phyloP scores from a whole-genome alignment of 2,888 invertebrate species.

The Orchestes rusci region DNA sequence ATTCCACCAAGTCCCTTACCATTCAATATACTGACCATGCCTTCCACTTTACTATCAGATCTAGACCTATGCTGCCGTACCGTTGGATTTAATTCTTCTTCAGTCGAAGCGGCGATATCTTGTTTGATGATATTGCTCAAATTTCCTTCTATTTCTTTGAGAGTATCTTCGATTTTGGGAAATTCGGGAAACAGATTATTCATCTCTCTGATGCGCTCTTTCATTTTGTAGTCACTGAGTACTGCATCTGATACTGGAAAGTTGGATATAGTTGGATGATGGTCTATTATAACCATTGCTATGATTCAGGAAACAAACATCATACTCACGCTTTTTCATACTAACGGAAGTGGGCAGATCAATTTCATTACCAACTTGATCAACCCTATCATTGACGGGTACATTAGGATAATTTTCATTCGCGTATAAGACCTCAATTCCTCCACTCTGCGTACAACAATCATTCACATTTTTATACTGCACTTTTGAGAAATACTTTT shows the following conservation, averaged over 20 bases:
- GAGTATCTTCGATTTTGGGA: constrained; percentile 18
- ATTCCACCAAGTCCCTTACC: too few relatives aligned
- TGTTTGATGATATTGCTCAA: constrained; percentile 14
- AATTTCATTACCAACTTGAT: too few relatives aligned
- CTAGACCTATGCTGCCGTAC: too few relatives aligned
- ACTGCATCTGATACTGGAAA: constrained; percentile 8
- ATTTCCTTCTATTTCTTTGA: constrained; percentile 16
- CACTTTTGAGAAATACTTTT: constrained; percentile 12
- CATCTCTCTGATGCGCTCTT: constrained; percentile 11
- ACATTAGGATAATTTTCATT: constrained; percentile 15
- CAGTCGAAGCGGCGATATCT: background rate
- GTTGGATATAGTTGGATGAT: background rate
- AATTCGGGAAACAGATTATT: constrained; percentile 14
- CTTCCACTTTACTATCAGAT: background rate
- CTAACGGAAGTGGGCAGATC: too few relatives aligned
- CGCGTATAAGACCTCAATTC: constrained; percentile 16
- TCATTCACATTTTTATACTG: constrained; percentile 19
- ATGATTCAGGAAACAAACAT: too few relatives aligned
- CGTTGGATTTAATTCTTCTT: too few relatives aligned
- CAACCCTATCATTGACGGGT: background rate
- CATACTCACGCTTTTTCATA: too few relatives aligned
- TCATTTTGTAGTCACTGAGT: constrained; percentile 8
- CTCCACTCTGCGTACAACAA: constrained; percentile 16
- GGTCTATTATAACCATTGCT: too few relatives aligned
- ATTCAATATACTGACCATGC: background rate